These are phyloP conservation scores for Buteo buteo DNA, from an alignment of 2,113 vertebrate genomes.

Conservation along the genomic window DNA sequence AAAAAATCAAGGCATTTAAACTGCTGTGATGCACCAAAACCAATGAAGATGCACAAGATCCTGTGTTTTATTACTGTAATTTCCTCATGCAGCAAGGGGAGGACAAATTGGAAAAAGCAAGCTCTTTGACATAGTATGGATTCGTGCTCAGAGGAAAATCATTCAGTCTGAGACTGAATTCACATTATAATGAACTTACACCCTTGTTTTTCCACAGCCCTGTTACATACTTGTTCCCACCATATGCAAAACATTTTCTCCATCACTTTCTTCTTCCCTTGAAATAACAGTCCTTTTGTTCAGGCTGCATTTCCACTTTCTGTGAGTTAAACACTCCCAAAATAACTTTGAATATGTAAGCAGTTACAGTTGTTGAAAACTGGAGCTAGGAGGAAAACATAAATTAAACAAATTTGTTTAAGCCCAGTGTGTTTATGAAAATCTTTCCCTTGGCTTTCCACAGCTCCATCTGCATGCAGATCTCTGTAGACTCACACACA, in stretches of 20 bases:
- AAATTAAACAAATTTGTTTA: slow-evolving; percentile 52
- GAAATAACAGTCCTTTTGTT: neutral
- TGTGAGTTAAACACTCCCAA: neutral
- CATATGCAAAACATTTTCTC: neutral
- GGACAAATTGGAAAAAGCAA: neutral
- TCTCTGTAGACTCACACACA: neutral
- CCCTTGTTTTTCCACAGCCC: neutral
- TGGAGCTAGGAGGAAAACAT: slow-evolving; percentile 12
- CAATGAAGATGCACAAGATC: neutral
- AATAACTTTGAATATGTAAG: neutral
- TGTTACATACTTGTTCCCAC: neutral
- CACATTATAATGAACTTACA: neutral
- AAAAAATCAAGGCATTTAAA: neutral
- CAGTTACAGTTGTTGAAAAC: slow-evolving; percentile 14
- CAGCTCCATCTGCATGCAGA: slow-evolving; percentile 6
- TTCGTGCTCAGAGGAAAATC: neutral
- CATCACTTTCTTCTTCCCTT: neutral
- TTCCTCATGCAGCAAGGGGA: neutral
- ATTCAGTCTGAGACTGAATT: neutral
- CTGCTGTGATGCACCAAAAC: neutral
- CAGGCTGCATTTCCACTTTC: neutral
- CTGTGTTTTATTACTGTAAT: neutral
- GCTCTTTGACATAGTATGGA: neutral
- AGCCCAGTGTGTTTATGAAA: neutral
- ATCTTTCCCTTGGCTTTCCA: neutral